A percentile compares a stretch with the other conserved stretches of the same genome.
Conservation (phyloP, 2,797 vertebrate species). For the Artibeus lituratus region DNA sequence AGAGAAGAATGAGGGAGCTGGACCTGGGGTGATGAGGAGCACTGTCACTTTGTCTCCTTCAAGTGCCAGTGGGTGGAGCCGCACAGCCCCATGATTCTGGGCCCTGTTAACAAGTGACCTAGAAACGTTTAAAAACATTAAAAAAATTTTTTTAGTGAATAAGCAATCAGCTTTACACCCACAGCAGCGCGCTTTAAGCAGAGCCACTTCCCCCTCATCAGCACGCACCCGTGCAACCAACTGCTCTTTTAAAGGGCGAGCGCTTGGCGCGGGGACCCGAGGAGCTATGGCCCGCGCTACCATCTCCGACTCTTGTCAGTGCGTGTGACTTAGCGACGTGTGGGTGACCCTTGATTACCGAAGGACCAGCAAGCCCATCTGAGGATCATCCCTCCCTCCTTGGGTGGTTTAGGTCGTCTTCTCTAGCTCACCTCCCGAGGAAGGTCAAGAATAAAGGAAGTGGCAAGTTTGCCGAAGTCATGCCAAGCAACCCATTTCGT, state of each 20-base stretch:
- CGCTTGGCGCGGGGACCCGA: background rate
- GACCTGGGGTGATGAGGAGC: background rate
- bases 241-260: background rate
- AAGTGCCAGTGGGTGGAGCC: background rate
- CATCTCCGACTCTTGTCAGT: background rate
- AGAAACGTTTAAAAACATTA: background rate
- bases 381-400: background rate
- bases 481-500: background rate
- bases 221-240: accelerated
- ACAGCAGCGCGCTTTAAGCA: background rate
- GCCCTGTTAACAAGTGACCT: conserved; percentile 4
- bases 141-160: background rate
- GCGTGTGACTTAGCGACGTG: background rate
- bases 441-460: background rate
- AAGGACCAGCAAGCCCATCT: background rate
- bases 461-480: background rate
- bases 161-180: background rate
- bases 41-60: accelerated
- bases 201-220: background rate
- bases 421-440: background rate
- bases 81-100: background rate
- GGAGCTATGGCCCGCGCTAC: background rate
- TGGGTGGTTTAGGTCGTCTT: background rate
- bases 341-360: background rate
- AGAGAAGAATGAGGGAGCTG: conserved; percentile 10